Evolutionary conservation across 1,140 invertebrate species (phyloP), one percentile per base, ranked within the genome.

Genomic region (Drosophila kikkawai): DNA sequence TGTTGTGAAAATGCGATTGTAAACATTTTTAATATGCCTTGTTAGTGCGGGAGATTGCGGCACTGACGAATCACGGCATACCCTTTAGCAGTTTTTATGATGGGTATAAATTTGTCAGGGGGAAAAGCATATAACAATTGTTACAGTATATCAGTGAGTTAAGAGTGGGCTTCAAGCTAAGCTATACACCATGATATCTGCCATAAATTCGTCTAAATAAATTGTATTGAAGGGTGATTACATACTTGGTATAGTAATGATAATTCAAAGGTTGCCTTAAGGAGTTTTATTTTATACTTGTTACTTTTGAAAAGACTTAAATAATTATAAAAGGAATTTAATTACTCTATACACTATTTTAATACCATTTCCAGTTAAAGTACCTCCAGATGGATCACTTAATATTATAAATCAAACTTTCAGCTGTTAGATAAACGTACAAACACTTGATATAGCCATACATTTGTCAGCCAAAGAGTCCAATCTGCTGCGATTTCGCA

Each of bases 11-110:
- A 74, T 74, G 44, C 58, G 67, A 73, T 60, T 74, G 70, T 74
- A 74, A 74, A 74, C 70, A 74, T 51, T 74, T 68, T 73, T 71
- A 74, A 74, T 60, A 44, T 73, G 70, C 68, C 53, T 73, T 74
- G 70, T 70, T 70, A 56, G 39, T 39, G 48, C 26, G 44, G 8
- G 9, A 65, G 64, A 61, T 63, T 45, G 42, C 13, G 29, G 58
- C 29, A 34, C 11, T 34, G 34, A 37, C 15, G 59, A 26, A 39
- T 42, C n/a, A 13, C 22, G 3, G 15, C 15, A 68, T 69, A 70
- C 65, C 48, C 67, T 69, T 66, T 41, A 63, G 5, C 32, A 32
- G 13, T 9, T 42, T 41, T 32, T 42, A 59, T 64, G 58, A 44
- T 29, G 7, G 8, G 5, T 36, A 60, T 59, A 51, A 51, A n/a